Conservation (phyloP, 2,113 vertebrate species). For the Nicator chloris region DNA sequence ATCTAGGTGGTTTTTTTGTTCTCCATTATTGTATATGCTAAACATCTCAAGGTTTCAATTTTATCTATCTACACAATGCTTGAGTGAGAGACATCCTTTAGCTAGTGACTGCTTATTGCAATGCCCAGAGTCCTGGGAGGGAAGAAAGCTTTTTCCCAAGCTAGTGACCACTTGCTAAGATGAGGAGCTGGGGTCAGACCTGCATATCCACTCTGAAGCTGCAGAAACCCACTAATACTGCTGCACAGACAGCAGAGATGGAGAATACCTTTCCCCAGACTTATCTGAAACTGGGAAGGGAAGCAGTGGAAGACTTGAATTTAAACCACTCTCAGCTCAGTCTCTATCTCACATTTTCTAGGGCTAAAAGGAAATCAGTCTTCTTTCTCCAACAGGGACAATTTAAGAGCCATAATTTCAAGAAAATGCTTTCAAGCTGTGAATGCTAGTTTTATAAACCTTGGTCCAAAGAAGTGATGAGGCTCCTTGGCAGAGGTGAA, state of each 20-base stretch:
- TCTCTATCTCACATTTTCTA: not conserved
- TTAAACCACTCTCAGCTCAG: not conserved
- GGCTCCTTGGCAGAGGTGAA: not conserved
- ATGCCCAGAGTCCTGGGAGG: not conserved
- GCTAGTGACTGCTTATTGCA: not conserved
- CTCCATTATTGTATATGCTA: not conserved
- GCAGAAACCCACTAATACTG: not conserved
- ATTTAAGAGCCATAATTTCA: not conserved
- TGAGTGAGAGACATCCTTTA: not conserved
- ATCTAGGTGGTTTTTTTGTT: not conserved
- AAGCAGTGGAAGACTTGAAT: not conserved
- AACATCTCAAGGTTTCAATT: not conserved
- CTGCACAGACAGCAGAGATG: not conserved
- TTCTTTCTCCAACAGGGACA: not conserved
- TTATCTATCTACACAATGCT: not conserved
- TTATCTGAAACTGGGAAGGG: not conserved
- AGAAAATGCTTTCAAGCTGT: not conserved
- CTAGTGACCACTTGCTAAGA: not conserved
- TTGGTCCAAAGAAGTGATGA: not conserved
- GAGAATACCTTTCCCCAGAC: not conserved
- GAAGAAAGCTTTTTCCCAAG: not conserved
- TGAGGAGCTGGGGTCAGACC: not conserved
- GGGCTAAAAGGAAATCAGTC: not conserved
- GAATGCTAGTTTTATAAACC: not conserved
- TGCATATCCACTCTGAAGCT: fast-evolving